These are phyloP conservation scores for Tetramorium alpestre DNA, from an alignment of 1,140 invertebrate genomes.

Conservation along the genomic window DNA sequence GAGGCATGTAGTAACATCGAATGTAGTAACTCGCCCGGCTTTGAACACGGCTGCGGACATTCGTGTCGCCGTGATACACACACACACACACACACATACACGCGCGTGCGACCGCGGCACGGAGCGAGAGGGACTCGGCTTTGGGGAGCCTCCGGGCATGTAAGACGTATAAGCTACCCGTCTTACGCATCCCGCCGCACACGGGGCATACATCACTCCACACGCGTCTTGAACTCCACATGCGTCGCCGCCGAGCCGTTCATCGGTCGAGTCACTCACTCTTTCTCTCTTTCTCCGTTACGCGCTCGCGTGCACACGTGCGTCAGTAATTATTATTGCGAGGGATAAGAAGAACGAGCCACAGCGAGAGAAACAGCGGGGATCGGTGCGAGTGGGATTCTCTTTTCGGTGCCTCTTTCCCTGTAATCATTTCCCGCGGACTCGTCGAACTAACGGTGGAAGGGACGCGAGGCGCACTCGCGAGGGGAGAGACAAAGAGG, in stretches of 20 bases:
- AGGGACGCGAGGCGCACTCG: constrained; percentile 27
- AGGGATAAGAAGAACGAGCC: constrained; percentile 67
- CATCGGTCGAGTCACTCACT: constrained; percentile 43
- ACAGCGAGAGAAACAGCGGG: constrained; percentile 70
- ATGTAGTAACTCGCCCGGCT: constrained; percentile 9
- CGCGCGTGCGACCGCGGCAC: constrained; percentile 63
- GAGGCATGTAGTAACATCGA: not conserved
- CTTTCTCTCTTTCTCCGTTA: not conserved
- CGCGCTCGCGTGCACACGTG: constrained; percentile 13
- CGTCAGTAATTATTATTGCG: constrained; percentile 75
- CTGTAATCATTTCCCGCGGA: constrained; percentile 75
- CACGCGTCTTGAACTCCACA: constrained; percentile 71
- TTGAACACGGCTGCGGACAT: constrained; percentile 4
- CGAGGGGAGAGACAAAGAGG: constrained; percentile 58
- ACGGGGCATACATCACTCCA: constrained; percentile 70
- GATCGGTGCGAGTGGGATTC: constrained; percentile 65
- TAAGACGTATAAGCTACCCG: constrained; percentile 72
- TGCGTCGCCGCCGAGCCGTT: constrained; percentile 34
- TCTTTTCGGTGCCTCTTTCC: constrained; percentile 73
- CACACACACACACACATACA: not conserved
- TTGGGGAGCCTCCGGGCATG: constrained; percentile 68
- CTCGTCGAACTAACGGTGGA: constrained; percentile 16
- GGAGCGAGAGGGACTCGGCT: constrained; percentile 62
- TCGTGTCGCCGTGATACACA: not conserved
- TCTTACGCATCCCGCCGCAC: constrained; percentile 71